Base-by-base conservation (phyloP, 2,113 vertebrate genomes). In the Perca flavescens region DNA sequence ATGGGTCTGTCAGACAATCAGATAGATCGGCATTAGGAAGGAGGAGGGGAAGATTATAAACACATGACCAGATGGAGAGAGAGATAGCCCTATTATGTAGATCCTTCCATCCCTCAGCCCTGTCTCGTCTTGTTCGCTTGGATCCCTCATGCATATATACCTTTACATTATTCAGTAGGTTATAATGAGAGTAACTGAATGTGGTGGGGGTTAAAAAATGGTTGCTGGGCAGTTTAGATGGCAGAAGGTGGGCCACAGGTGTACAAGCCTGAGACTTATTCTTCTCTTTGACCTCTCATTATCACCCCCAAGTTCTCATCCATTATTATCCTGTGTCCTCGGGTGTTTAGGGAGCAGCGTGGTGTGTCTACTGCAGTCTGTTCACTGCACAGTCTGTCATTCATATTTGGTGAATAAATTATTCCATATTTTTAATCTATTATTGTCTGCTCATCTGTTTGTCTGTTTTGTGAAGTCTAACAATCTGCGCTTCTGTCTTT, bases 231-330 rank as follows among this genome's bases (percentile, higher is more conserved):
- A 54, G 73, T 80, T 84, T 85, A 64, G 80, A 87, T 83, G 82
- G 92, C 93, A 94, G 92, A 94, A 94, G 93, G 92, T 93, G 86
- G 92, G 92, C 91, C 92, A 94, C 93, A 94, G 93, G 93, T 94
- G 93, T 94, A 91, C 85, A 82, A 85, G 86, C 85, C 86, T 43
- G 79, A 76, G 80, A 85, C 64, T 72, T 92, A 93, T 94, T 94
- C 91, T 92, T 93, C 86, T 85, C 34, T 83, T 87, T 92, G 92
- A 94, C 93, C 93, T 89, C 89, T 92, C 90, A 93, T 94, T 90
- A 92, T 90, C 88, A 87, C 82, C 88, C 87, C 83, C 79, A 69
- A 82, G 68, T 88, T 88, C 79, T 82, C 74, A 77, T 90, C 92
- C 85, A 90, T 91, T 92, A 90, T 88, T 49, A 79, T 78, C 69